A percentile compares a stretch with the other conserved stretches of the same genome.
phyloP scores from a whole-genome alignment of 1,140 invertebrate species.

The Cotesia chilonis region DNA sequence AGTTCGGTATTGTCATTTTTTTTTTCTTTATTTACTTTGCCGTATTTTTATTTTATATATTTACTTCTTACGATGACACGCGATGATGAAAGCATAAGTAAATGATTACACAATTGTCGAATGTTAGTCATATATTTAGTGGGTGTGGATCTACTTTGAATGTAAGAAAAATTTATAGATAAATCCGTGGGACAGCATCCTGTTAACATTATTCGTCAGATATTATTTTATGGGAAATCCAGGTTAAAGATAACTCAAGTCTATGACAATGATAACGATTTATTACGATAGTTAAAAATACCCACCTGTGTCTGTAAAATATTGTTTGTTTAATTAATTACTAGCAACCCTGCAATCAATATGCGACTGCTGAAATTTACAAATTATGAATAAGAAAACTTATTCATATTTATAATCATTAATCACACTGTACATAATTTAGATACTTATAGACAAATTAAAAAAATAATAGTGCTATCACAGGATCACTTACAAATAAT shows the following conservation, averaged over 20 bases:
- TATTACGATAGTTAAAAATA: not conserved
- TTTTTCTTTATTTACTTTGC: constrained; percentile 2
- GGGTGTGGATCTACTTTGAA: constrained; percentile 26
- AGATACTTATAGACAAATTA: too few species aligned
- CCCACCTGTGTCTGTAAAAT: not conserved
- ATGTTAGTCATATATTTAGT: constrained; percentile 30
- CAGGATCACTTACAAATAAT: too few species aligned
- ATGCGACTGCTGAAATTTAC: too few species aligned
- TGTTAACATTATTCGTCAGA: constrained; percentile 46
- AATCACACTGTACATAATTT: too few species aligned
- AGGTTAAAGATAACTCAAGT: constrained; percentile 27
- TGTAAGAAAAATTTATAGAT: constrained; percentile 7
- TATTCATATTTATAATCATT: too few species aligned
- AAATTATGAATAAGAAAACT: too few species aligned
- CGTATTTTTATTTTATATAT: constrained; percentile 7
- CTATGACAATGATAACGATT: not conserved
- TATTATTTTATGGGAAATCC: constrained; percentile 36
- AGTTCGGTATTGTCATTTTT: constrained; percentile 5
- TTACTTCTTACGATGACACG: not conserved
- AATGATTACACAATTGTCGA: constrained; percentile 33
- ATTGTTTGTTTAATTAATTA: too few species aligned
- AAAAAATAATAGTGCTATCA: too few species aligned
- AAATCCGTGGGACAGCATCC: constrained; percentile 27
- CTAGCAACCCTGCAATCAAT: too few species aligned
- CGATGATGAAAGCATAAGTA: constrained; percentile 14